These are phyloP conservation scores for Phrixothrix hirtus DNA, from an alignment of 2,888 invertebrate genomes.

Conservation along the genomic window DNA sequence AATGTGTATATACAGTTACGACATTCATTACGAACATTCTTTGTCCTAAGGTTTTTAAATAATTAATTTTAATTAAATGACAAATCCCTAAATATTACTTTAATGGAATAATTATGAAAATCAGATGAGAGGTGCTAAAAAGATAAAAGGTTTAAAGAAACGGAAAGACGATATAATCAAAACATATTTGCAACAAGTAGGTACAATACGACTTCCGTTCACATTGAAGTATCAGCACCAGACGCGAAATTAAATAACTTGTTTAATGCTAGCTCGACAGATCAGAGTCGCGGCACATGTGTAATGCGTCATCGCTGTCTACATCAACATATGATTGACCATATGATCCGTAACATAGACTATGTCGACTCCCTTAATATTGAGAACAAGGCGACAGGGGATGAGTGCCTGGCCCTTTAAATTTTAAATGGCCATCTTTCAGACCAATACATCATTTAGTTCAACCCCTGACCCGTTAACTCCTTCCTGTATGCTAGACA, in stretches of 20 bases:
- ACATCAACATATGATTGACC: slow-evolving; percentile 31
- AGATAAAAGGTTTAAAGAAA: slow-evolving; percentile 20
- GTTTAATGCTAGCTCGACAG: slow-evolving; percentile 23
- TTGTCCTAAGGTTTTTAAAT: too few relatives aligned
- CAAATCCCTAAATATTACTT: too few relatives aligned
- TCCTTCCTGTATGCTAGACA: slow-evolving; percentile 31
- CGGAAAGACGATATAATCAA: slow-evolving; percentile 15
- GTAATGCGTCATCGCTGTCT: slow-evolving; percentile 25
- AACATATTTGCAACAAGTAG: slow-evolving; percentile 26
- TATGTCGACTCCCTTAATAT: slow-evolving; percentile 2
- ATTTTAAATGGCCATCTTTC: slow-evolving; percentile 25
- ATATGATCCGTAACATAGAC: slow-evolving; percentile 25
- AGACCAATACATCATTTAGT: slow-evolving; percentile 19
- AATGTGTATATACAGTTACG: too few relatives aligned
- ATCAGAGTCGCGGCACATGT: slow-evolving; percentile 27
- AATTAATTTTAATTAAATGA: too few relatives aligned
- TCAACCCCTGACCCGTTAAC: slow-evolving; percentile 30
- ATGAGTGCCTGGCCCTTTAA: slow-evolving; percentile 26
- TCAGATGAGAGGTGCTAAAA: slow-evolving; percentile 4
- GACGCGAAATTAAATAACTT: slow-evolving; percentile 32
- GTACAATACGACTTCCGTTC: slow-evolving; percentile 29
- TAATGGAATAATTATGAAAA: too few relatives aligned
- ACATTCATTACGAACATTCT: too few relatives aligned
- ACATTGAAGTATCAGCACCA: slow-evolving; percentile 28
- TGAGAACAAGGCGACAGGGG: slow-evolving; percentile 19